Evolutionary conservation across 2,797 vertebrate species (phyloP).

Genomic region (Triplophysa bombifrons): DNA sequence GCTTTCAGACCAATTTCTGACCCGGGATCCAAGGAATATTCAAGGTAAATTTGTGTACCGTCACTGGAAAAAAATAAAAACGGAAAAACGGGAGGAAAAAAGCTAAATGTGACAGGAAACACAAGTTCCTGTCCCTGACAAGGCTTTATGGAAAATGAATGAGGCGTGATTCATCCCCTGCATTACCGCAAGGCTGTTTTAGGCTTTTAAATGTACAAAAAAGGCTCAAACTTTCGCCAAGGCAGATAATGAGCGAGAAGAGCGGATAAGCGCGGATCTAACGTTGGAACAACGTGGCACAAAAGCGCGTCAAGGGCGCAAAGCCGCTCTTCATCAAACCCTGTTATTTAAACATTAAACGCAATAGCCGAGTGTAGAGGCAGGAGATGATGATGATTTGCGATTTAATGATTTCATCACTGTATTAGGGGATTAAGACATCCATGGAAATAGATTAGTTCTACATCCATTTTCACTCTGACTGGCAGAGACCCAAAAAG

Average conservation of each 20-base stretch:
- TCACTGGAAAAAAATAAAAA: conserved; percentile 23
- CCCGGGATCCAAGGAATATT: conserved; percentile 24
- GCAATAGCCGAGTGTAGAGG: conserved; percentile 52
- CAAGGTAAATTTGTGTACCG: conserved; percentile 32
- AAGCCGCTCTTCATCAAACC: conserved; percentile 79
- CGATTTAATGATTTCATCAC: conserved; percentile 82
- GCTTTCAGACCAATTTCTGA: conserved; percentile 38
- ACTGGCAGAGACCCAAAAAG: conserved; percentile 78
- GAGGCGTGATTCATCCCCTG: conserved; percentile 61
- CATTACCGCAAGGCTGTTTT: conserved; percentile 71
- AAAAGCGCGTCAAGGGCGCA: conserved; percentile 72
- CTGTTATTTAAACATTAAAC: conserved; percentile 75
- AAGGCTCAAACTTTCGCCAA: conserved; percentile 73
- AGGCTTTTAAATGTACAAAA: conserved; percentile 63
- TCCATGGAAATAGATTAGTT: conserved; percentile 81
- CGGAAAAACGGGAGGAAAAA: neutral
- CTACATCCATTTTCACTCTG: conserved; percentile 76
- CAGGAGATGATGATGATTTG: conserved; percentile 69
- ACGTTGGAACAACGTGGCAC: conserved; percentile 74
- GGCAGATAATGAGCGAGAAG: conserved; percentile 75
- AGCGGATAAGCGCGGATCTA: conserved; percentile 76
- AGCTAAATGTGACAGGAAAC: conserved; percentile 11
- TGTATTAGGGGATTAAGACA: conserved; percentile 77
- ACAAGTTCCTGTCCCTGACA: conserved; percentile 37
- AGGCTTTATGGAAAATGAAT: conserved; percentile 46